Base-by-base conservation (phyloP, 2,888 invertebrate species). In the Tineola bisselliella region DNA sequence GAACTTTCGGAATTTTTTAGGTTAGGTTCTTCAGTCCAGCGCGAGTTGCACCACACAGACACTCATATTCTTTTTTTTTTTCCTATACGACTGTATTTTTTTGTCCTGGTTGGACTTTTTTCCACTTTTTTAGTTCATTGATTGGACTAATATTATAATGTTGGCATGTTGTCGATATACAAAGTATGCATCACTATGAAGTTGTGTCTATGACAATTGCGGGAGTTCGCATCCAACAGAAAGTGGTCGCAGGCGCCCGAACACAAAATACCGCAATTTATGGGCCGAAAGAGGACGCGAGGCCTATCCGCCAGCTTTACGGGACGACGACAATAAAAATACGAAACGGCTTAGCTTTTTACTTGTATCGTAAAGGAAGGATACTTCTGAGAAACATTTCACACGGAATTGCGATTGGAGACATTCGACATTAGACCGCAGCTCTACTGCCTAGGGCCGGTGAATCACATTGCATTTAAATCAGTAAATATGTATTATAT, bases 201-300 rank as follows among this genome's bases (percentile, higher is more conserved):
- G 48, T 17, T 10, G 38, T 38, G 38, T n/a, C 38, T 17, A 48
- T 48, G 48, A 17, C 48, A 48, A 48, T 48, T 48, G 15, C 10
- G 17, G 4, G 43, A 43, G 43, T 43, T 43, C 17, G 3, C 13
- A 13, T 17, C 15, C 10, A 12, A 38, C 15, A 18, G 15, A 15
- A 15, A 48, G 48, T 48, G 48, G 17, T 15, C 48, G n/a, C 13
- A 8, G 8, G 10, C 48, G 8, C 17, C 8, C 48, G 13, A 12
- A 15, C 48, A 56, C 56, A 56, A 56, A 48, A 56, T 56, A 56
- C 56, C 56, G 25, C 18, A 30, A 56, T 56, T 56, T 18, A 56
- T 56, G 56, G 18, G 25, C 25, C 25, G 25, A 25, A 6, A 25
- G 25, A 25, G 25, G 6, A 8, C 25, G 25, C 13, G 56, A 30